These are phyloP conservation scores for Zosterops borbonicus DNA, from an alignment of 2,113 vertebrate species.

Conservation along the genomic window DNA sequence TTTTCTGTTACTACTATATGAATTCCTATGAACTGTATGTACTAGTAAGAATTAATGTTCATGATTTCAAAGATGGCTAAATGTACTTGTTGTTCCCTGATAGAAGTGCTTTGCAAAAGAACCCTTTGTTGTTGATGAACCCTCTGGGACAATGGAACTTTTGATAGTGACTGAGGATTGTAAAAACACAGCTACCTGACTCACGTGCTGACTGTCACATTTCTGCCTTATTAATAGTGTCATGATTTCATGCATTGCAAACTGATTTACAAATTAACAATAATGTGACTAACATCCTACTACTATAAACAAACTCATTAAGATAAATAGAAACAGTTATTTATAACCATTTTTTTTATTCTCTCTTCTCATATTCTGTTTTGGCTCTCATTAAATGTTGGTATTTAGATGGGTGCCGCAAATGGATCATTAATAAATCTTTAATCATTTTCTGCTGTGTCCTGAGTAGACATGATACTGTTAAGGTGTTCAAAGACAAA, in stretches of 20 bases:
- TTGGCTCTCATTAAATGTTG: neutral
- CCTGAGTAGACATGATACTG: fast-evolving
- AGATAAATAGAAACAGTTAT: constrained; percentile 19
- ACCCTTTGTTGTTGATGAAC: neutral
- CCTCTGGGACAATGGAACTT: neutral
- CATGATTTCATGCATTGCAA: neutral
- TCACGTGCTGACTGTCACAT: neutral
- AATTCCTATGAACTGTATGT: neutral
- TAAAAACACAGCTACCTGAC: neutral
- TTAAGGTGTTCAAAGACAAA: neutral
- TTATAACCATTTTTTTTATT: neutral
- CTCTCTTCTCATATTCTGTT: neutral
- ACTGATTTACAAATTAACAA: constrained; percentile 6
- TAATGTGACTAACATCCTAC: neutral
- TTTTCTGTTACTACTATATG: neutral
- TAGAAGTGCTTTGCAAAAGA: neutral
- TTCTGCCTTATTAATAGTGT: neutral
- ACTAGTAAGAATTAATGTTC: neutral
- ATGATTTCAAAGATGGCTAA: neutral
- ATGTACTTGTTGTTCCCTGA: neutral
- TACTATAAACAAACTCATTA: neutral
- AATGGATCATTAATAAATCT: neutral
- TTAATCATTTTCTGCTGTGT: neutral
- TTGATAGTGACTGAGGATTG: neutral
- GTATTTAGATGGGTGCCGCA: neutral